Percentiles rank a stretch among this genome's conserved stretches.
Conservation (phyloP, 2,888 invertebrate species). For the Peribatodes rhomboidaria region DNA sequence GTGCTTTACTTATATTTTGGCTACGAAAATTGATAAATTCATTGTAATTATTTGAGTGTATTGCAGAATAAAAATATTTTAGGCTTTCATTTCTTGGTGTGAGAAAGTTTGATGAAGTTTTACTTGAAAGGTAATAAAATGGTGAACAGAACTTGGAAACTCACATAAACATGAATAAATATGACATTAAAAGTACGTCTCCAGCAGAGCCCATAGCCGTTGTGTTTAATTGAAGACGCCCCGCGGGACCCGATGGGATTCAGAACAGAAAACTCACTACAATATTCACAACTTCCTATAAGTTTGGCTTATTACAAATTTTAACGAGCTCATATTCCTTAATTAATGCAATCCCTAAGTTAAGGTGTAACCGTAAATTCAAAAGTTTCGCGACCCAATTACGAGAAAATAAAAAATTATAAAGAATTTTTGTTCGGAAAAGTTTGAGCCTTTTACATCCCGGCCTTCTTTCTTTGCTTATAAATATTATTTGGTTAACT, state of each 20-base stretch:
- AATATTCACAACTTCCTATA: conserved; percentile 34
- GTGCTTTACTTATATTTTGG: no score
- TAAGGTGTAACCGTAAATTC: conserved; percentile 42
- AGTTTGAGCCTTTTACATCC: conserved; percentile 24
- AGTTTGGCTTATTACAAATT: conserved; percentile 47
- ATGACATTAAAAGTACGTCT: neutral
- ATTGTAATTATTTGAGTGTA: no score
- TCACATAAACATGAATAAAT: neutral
- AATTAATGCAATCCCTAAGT: conserved; percentile 46
- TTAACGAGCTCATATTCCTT: conserved; percentile 41
- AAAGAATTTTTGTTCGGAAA: conserved; percentile 34
- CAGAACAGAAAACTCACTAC: conserved; percentile 16
- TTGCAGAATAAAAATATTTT: no score
- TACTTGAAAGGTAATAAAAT: neutral
- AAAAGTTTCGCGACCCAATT: conserved; percentile 48
- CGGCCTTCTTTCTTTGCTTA: conserved; percentile 21
- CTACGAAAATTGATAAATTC: no score
- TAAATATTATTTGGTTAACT: conserved; percentile 36
- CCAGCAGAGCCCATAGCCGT: neutral
- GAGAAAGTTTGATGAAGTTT: no score
- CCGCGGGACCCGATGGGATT: neutral
- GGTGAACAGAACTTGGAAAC: neutral
- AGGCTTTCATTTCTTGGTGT: no score
- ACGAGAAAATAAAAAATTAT: conserved; percentile 41
- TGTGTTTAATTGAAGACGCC: neutral